phyloP scores from a whole-genome alignment of 2,797 vertebrate genomes.

The Tachyglossus aculeatus region DNA sequence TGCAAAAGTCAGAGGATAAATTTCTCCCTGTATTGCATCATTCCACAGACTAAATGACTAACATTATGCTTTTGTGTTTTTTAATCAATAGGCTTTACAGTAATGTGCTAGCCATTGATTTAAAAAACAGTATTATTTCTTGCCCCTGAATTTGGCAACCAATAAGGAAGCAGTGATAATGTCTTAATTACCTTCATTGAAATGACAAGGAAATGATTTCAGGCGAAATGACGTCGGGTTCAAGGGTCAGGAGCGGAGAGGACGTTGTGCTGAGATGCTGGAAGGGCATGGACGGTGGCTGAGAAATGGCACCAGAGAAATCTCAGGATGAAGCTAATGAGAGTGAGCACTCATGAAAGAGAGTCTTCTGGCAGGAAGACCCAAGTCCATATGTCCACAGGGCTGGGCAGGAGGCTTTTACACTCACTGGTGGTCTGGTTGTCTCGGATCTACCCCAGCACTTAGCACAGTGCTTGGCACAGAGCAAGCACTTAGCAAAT shows the following conservation, averaged over 20 bases:
- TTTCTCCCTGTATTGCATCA: conserved; percentile 98
- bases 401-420: too few relatives aligned
- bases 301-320: not conserved
- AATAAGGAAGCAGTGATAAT: conserved; percentile 56
- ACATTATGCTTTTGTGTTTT: conserved; percentile 87
- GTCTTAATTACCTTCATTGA: conserved; percentile 14
- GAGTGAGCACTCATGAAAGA: too few relatives aligned
- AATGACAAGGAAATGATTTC: not conserved
- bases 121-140: conserved; percentile 67
- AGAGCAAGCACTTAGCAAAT: too few relatives aligned
- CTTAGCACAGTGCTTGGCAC: too few relatives aligned
- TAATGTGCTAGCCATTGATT: conserved; percentile 91
- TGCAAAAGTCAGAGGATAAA: conserved; percentile 98
- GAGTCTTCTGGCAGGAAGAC: too few relatives aligned
- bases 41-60: conserved; percentile 90
- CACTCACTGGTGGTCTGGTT: too few relatives aligned
- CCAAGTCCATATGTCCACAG: too few relatives aligned
- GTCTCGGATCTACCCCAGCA: too few relatives aligned
- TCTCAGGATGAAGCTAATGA: not conserved
- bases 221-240: conserved; percentile 30
- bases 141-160: conserved; percentile 63
- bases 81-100: conserved; percentile 99
- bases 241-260: not conserved
- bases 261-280: not conserved
- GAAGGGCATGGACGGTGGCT: not conserved